Conservation (phyloP, 2,113 vertebrate species). For the Lamprologus speciosus region DNA sequence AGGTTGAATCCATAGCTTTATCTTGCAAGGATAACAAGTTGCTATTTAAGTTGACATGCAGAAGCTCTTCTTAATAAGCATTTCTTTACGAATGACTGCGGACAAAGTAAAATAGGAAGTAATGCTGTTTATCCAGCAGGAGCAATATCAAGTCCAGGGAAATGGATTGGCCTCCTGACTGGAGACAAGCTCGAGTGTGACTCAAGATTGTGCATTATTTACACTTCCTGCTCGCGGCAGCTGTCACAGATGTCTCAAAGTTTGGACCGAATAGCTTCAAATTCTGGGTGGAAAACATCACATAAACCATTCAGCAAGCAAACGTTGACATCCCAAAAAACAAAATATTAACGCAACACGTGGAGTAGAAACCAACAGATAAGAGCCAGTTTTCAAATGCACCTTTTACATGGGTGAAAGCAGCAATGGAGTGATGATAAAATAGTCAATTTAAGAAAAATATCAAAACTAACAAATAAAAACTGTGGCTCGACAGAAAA, state of each 20-base stretch:
- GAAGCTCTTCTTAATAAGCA: conserved; percentile 23
- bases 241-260: conserved; percentile 51
- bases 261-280: conserved; percentile 40
- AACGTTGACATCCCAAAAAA: background rate
- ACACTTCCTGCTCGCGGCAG: conserved; percentile 49
- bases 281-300: background rate
- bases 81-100: conserved; percentile 1
- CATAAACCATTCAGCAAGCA: background rate
- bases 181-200: conserved; percentile 25
- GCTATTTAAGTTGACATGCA: conserved; percentile 3
- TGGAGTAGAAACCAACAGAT: background rate
- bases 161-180: conserved; percentile 43
- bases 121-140: background rate
- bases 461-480: background rate
- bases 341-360: background rate
- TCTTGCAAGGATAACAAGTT: conserved; percentile 20
- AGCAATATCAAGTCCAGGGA: background rate
- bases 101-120: conserved; percentile 1
- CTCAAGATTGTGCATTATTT: conserved; percentile 57
- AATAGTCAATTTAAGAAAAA: background rate
- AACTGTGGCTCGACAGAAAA: rapidly evolving
- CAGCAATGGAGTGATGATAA: background rate
- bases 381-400: background rate
- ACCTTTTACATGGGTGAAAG: background rate
- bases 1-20: conserved; percentile 58